Evolutionary conservation across 2,113 vertebrate genomes (phyloP).

Genomic region (Myxocyprinus asiaticus): DNA sequence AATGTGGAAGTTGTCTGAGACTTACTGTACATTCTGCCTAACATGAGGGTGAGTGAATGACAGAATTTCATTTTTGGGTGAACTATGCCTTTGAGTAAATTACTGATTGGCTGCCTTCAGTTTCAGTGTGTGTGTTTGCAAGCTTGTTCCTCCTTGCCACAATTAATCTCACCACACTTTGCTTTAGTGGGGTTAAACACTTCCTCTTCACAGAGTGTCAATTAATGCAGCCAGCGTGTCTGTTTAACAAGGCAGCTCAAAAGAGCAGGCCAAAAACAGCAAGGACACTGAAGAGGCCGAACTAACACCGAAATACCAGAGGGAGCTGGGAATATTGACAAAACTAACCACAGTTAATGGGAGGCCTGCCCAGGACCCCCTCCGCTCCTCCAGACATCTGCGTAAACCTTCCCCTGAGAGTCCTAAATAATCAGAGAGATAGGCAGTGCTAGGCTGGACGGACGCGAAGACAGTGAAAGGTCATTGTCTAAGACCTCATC

Average conservation of each 20-base stretch:
- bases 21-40: too few species aligned
- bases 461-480: constrained; percentile 66
- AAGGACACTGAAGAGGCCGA: constrained; percentile 24
- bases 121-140: neutral
- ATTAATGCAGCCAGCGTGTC: constrained; percentile 38
- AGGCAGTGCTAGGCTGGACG: constrained; percentile 62
- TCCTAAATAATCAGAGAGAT: constrained; percentile 70
- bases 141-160: constrained; percentile 13
- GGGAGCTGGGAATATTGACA: constrained; percentile 44
- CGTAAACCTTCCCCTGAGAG: constrained; percentile 66
- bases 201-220: constrained; percentile 42
- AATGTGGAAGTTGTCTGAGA: too few species aligned
- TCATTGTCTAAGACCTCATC: constrained; percentile 63
- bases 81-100: too few species aligned
- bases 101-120: too few species aligned
- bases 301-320: constrained; percentile 24
- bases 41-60: too few species aligned
- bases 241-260: constrained; percentile 39
- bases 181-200: constrained; percentile 42
- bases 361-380: constrained; percentile 8
- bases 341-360: constrained; percentile 53
- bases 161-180: constrained; percentile 31
- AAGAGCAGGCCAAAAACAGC: constrained; percentile 36
- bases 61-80: too few species aligned
- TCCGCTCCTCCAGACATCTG: constrained; percentile 27